Percentiles rank a stretch among this genome's conserved stretches.
Conservation (phyloP, 2,888 invertebrate genomes). For the Tetheella fluctuosa region DNA sequence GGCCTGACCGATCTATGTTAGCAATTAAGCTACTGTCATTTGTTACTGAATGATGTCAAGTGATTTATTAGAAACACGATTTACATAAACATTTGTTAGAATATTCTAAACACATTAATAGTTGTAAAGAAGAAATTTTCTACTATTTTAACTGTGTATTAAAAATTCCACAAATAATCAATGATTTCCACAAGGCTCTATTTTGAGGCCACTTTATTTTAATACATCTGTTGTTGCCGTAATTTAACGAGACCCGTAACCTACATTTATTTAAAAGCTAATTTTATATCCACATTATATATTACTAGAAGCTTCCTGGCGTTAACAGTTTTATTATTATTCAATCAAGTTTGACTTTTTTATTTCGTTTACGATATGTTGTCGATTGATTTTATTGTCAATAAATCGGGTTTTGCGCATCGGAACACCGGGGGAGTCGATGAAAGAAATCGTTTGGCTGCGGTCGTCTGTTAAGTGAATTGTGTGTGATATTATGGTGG, state of each 20-base stretch:
- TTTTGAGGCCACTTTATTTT: neutral
- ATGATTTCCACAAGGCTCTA: neutral
- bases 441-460: constrained; percentile 12
- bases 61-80: neutral
- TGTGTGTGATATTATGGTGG: constrained; percentile 11
- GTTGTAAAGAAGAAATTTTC: too few species aligned
- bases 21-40: neutral
- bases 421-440: constrained; percentile 15
- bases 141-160: too few species aligned
- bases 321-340: constrained; percentile 12
- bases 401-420: constrained; percentile 15
- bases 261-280: neutral
- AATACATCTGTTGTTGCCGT: neutral
- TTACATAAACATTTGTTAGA: neutral
- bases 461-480: constrained; percentile 12
- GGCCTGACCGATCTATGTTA: constrained; percentile 24
- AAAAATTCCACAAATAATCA: neutral
- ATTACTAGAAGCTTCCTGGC: constrained; percentile 10
- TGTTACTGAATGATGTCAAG: constrained; percentile 2
- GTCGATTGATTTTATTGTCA: constrained; percentile 13
- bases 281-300: neutral
- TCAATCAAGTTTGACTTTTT: constrained; percentile 13
- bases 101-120: too few species aligned
- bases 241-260: neutral
- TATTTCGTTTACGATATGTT: constrained; percentile 6